Conservation (phyloP, 2,113 vertebrate species). For the Mystacornis crossleyi region DNA sequence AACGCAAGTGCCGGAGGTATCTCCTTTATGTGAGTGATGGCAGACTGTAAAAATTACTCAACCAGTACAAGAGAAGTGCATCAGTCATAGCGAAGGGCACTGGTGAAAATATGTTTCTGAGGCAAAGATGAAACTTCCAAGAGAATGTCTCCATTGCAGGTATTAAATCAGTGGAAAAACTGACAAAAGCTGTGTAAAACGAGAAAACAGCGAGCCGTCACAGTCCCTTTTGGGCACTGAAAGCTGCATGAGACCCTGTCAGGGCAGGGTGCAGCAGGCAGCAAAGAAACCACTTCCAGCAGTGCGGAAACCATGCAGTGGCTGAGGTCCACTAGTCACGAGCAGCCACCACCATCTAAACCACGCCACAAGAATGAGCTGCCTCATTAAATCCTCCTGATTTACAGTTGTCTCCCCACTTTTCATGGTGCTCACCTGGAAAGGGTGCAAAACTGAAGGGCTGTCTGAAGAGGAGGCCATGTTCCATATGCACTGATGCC, state of each 20-base stretch:
- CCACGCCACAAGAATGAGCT: not conserved
- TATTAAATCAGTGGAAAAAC: conserved; percentile 47
- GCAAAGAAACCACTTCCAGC: not conserved
- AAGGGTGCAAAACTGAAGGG: not conserved
- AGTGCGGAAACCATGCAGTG: not conserved
- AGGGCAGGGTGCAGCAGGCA: not conserved
- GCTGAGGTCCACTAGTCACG: not conserved
- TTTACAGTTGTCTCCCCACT: not conserved
- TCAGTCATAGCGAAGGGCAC: conserved; percentile 8
- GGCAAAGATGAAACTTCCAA: conserved; percentile 34
- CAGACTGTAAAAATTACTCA: conserved; percentile 23
- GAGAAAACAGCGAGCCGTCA: not conserved
- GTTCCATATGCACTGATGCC: not conserved
- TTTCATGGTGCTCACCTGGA: not conserved
- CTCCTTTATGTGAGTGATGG: conserved; percentile 25
- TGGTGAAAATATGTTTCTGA: not conserved
- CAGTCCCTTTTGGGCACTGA: not conserved
- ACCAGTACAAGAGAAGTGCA: not conserved
- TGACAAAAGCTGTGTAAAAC: not conserved
- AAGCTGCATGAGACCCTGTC: not conserved
- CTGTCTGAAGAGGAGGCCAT: not conserved
- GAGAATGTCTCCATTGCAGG: not conserved
- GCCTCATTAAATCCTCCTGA: not conserved
- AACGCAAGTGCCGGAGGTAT: not conserved
- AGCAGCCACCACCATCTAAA: not conserved